Evolutionary conservation across 2,797 vertebrate genomes (phyloP).

Genomic region (Triplophysa bombifrons): DNA sequence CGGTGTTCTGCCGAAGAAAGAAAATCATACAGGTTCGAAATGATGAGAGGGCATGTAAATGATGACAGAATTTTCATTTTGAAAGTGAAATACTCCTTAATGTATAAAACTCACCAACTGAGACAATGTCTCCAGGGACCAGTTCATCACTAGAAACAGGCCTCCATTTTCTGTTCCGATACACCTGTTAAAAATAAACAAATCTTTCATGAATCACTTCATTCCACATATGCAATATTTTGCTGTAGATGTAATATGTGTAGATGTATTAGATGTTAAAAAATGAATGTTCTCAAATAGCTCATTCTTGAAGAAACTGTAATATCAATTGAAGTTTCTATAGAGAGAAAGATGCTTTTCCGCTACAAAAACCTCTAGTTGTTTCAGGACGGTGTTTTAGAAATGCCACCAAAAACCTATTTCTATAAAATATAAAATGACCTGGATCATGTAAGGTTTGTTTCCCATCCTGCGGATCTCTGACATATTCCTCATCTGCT

Average conservation of each 20-base stretch:
- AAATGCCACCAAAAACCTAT: too few species aligned
- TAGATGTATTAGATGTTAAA: background rate
- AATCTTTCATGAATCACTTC: background rate
- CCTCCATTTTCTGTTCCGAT: constrained; percentile 96
- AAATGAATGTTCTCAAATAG: background rate
- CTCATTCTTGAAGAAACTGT: background rate
- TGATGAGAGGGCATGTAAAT: too few species aligned
- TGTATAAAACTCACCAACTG: constrained; percentile 80
- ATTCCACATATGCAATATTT: too few species aligned
- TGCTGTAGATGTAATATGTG: too few species aligned
- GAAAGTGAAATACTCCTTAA: background rate
- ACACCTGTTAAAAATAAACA: constrained; percentile 77
- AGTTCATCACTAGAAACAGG: constrained; percentile 93
- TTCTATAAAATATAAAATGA: constrained; percentile 50
- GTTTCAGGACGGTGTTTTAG: too few species aligned
- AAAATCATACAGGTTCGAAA: too few species aligned
- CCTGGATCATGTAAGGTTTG: constrained; percentile 95
- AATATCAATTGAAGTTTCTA: too few species aligned
- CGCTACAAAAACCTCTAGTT: too few species aligned
- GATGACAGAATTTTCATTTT: too few species aligned
- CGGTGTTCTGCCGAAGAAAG: too few species aligned
- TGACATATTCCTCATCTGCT: constrained; percentile 96
- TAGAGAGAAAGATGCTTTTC: too few species aligned
- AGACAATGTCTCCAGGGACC: constrained; percentile 91
- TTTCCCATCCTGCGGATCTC: constrained; percentile 97